Conservation (phyloP, 1,140 invertebrate genomes). For the Macrobrachium rosenbergii region DNA sequence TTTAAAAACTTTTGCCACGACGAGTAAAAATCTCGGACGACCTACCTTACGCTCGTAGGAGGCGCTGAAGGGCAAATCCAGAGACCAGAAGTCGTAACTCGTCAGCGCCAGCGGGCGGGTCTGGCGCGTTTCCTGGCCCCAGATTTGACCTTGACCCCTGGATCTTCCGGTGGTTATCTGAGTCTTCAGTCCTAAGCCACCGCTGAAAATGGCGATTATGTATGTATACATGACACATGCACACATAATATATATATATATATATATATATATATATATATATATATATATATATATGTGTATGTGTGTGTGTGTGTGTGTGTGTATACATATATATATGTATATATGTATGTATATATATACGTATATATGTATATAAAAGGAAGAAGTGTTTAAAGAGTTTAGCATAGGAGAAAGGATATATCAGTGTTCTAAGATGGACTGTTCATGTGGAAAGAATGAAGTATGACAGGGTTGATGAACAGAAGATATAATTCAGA, state of each 20-base stretch:
- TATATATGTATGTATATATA: slow-evolving; percentile 12
- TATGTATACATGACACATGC: background rate
- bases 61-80: slow-evolving; percentile 37
- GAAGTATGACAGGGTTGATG: too few species aligned
- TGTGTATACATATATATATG: slow-evolving; percentile 18
- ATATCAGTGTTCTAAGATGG: background rate
- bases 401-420: background rate
- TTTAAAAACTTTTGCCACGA: too few species aligned
- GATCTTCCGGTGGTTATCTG: too few species aligned
- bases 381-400: background rate
- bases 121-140: background rate
- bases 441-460: too few species aligned
- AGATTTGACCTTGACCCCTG: too few species aligned
- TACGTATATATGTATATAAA: slow-evolving; percentile 23
- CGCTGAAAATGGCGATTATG: too few species aligned
- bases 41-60: slow-evolving; percentile 40
- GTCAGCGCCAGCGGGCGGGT: background rate
- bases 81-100: slow-evolving; percentile 26
- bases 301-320: slow-evolving; percentile 21
- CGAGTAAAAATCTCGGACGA: too few species aligned
- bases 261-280: background rate
- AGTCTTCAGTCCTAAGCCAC: too few species aligned
- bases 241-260: background rate
- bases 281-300: slow-evolving; percentile 30
- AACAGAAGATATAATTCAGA: too few species aligned